phyloP scores from a whole-genome alignment of 2,113 vertebrate species.

The Acanthisitta chloris region DNA sequence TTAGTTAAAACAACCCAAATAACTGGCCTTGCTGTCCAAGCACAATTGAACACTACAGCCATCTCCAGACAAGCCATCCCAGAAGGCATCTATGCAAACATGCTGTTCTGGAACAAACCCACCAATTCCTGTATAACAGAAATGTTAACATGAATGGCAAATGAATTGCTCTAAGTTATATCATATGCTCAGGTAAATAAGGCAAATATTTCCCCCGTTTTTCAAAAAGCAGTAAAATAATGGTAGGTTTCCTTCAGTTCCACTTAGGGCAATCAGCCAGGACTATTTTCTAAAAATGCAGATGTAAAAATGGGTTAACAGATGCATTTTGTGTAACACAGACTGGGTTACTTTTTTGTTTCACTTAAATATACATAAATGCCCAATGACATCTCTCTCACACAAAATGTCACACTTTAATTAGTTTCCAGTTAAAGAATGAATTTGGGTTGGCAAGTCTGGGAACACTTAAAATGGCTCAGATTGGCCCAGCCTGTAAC shows the following conservation, averaged over 20 bases:
- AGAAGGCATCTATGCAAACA: not conserved
- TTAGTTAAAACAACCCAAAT: not conserved
- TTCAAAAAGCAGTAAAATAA: not conserved
- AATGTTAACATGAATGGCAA: not conserved
- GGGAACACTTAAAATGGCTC: not conserved
- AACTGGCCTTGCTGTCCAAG: not conserved
- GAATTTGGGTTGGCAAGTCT: not conserved
- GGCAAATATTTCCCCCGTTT: not conserved
- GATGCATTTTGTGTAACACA: not conserved
- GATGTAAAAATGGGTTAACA: not conserved
- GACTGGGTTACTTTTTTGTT: not conserved
- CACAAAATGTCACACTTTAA: not conserved
- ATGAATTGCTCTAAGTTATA: not conserved
- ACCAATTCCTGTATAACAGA: not conserved
- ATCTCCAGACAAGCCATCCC: not conserved
- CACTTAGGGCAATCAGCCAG: fast-evolving
- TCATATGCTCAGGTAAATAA: not conserved
- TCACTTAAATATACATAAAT: not conserved
- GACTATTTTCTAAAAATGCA: not conserved
- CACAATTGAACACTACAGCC: not conserved
- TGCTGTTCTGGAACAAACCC: not conserved
- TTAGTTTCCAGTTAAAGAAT: not conserved
- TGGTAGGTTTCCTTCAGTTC: not conserved
- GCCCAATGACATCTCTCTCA: not conserved
- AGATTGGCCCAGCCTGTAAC: not conserved